phyloP scores from a whole-genome alignment of 2,113 vertebrate species.

The Lagopus muta region DNA sequence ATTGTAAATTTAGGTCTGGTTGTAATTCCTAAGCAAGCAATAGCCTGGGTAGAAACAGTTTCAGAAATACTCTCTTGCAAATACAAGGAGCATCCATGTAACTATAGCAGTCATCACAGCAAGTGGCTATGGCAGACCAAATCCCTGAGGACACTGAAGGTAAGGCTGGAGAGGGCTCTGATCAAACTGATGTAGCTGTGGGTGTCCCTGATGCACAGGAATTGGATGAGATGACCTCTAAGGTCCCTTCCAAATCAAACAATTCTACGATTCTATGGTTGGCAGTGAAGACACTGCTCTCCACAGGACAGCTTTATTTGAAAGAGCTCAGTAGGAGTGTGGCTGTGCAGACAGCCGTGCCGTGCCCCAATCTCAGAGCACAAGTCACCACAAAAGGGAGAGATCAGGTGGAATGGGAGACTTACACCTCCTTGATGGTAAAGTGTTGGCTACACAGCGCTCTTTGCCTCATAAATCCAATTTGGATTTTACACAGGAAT shows the following conservation, averaged over 20 bases:
- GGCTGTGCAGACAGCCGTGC: rapidly evolving
- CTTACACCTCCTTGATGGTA: not conserved
- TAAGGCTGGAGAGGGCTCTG: no score
- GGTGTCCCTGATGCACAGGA: no score
- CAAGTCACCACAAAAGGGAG: not conserved
- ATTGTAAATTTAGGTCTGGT: not conserved
- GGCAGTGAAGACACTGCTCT: not conserved
- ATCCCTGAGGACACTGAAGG: not conserved
- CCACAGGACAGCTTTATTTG: not conserved
- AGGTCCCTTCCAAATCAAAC: no score
- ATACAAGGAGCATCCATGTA: not conserved
- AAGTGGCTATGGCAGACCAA: not conserved
- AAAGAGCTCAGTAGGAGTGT: not conserved
- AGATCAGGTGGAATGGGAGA: not conserved
- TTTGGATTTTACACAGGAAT: not conserved
- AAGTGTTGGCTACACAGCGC: not conserved
- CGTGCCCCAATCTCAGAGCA: not conserved
- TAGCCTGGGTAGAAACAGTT: not conserved
- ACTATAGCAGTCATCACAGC: not conserved
- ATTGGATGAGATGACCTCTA: no score
- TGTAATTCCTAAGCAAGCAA: not conserved
- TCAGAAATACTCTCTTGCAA: not conserved
- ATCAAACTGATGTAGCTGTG: no score
- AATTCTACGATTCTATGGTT: no score
- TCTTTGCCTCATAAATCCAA: not conserved